These are phyloP conservation scores for Rotaria socialis DNA, from an alignment of 2,888 invertebrate species.

Conservation along the genomic window DNA sequence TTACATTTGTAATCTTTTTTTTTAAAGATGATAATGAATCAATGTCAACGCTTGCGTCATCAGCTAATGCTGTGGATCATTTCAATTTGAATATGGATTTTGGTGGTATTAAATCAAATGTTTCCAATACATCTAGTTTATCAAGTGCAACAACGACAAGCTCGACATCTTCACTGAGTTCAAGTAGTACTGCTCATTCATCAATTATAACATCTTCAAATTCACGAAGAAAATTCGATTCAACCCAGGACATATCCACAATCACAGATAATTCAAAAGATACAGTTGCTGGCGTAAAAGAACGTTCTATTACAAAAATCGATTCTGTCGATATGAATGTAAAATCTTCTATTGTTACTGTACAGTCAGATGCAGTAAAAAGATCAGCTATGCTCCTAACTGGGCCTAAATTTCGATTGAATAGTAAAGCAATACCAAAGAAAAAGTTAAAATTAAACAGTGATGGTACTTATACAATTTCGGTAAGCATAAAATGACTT, in stretches of 20 bases:
- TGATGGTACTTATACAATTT: background rate
- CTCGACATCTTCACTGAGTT: background rate
- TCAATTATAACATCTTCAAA: background rate
- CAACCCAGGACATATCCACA: background rate
- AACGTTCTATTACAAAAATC: background rate
- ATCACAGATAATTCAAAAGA: background rate
- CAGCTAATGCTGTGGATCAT: background rate
- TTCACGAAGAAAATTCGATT: background rate
- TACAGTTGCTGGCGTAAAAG: background rate
- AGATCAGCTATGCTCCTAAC: background rate
- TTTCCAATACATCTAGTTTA: background rate
- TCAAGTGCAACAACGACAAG: background rate
- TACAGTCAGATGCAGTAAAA: background rate
- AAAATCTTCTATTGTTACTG: background rate
- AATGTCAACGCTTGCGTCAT: background rate
- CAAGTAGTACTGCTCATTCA: background rate
- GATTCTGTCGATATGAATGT: background rate
- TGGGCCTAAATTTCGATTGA: background rate
- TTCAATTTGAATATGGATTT: background rate
- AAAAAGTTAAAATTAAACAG: background rate
- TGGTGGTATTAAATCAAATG: background rate
- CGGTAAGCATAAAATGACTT: background rate
- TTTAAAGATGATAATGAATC: background rate
- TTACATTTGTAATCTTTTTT: background rate
- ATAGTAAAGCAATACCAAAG: background rate